These are phyloP conservation scores for Drosophila gaucha DNA, from an alignment of 2,888 invertebrate genomes.

Conservation along the genomic window DNA sequence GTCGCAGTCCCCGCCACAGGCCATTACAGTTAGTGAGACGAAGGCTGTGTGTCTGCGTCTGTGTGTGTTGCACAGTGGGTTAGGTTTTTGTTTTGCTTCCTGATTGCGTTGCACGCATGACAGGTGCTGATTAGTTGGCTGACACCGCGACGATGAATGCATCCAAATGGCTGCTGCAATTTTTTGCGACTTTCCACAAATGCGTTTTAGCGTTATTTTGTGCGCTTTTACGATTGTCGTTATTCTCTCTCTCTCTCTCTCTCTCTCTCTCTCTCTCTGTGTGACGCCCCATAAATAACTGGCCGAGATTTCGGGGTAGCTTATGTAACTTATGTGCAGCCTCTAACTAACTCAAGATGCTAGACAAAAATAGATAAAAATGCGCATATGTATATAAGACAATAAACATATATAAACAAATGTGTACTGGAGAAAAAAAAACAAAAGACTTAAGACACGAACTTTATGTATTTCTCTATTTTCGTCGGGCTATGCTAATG, in stretches of 20 bases:
- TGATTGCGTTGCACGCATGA: constrained; percentile 73
- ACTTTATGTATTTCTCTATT: constrained; percentile 46
- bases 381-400: neutral
- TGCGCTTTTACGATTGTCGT: constrained; percentile 26
- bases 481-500: constrained; percentile 41
- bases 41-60: constrained; percentile 14
- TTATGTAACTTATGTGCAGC: constrained; percentile 43
- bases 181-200: constrained; percentile 40
- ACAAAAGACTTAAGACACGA: constrained; percentile 70
- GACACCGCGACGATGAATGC: constrained; percentile 53
- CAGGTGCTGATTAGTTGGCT: constrained; percentile 75
- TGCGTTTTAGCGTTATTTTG: constrained; percentile 20
- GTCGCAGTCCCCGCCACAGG: constrained; percentile 21
- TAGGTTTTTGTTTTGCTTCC: constrained; percentile 62
- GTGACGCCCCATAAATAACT: constrained; percentile 63
- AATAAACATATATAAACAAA: neutral
- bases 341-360: constrained; percentile 18
- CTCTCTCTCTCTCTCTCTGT: constrained; percentile 13
- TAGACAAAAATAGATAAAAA: constrained; percentile 8
- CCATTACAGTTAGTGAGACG: constrained; percentile 37
- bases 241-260: constrained; percentile 21
- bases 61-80: constrained; percentile 27
- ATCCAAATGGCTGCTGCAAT: constrained; percentile 40
- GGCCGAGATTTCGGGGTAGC: constrained; percentile 13
- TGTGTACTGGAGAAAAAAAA: constrained; percentile 3